Base-by-base conservation (phyloP, 2,888 invertebrate species). In the Netelia melanura region DNA sequence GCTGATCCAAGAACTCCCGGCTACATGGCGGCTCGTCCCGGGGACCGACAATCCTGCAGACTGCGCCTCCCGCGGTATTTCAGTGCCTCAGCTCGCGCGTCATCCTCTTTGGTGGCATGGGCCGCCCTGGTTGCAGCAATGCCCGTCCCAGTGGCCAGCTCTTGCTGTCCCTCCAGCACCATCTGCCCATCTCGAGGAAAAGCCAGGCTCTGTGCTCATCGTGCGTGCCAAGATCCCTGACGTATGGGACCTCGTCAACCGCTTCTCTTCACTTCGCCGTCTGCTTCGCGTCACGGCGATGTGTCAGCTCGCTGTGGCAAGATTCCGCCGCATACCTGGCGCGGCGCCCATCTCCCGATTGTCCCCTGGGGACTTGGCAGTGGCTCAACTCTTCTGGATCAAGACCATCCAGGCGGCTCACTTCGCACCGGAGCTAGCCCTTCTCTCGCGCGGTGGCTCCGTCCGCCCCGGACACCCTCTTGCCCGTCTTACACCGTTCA, bases 41-140 rank as follows among this genome's bases (percentile, higher is more conserved):
- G 87, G 87, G 1, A 71, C 56, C 2, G 38, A 17, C 10, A 87
- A 89, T 21, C 86, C 87, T 56, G 88, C 86, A 0, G 87, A 89
- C 54, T 83, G 84, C 25, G 83, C 86, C 0, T 87, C 87, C 0
- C 54, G 87, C 38, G 86, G 88, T 0, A 6, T 87, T 0, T 79
- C 85, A 0, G 68, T 83, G 0, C 3, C 38, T 5, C 75, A 85
- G 48, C 82, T 87, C 8, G 11, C 64, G 9, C 2, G 58, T 1
- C 71, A 84, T 21, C 25, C 70, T 6, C 64, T 71, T 2, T 79
- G 79, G 79, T 75, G 83, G 70, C 1, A 74, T 68, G 43, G 83
- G 70, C 25, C 25, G 2, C 2, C 25, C 3, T 25, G 25, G 25
- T 3, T 25, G 3, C 3, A 3, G 1, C 25, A 25, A 3, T 2